These are phyloP conservation scores for Autographa pulchrina DNA, from an alignment of 2,888 invertebrate genomes.

Conservation along the genomic window DNA sequence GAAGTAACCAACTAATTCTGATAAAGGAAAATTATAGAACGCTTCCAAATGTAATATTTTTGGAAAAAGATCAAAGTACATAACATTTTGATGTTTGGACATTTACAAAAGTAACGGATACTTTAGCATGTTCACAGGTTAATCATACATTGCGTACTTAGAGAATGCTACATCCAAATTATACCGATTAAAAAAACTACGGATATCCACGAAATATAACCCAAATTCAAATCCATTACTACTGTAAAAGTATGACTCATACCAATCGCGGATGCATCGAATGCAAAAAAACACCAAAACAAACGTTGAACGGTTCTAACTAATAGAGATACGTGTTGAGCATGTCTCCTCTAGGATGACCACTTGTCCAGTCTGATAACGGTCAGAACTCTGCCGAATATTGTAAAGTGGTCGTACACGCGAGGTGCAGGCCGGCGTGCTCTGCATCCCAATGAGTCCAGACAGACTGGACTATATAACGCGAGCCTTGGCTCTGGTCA, in stretches of 20 bases:
- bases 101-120: too few relatives aligned
- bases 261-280: conserved; percentile 43
- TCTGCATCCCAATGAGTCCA: conserved; percentile 82
- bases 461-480: conserved; percentile 82
- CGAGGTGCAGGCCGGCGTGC: conserved; percentile 77
- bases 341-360: conserved; percentile 76
- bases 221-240: conserved; percentile 24
- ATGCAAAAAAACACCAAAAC: conserved; percentile 67
- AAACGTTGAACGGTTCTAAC: conserved; percentile 74
- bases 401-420: conserved; percentile 74
- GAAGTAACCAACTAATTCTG: not conserved
- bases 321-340: conserved; percentile 74
- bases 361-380: conserved; percentile 80
- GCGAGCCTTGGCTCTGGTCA: conserved; percentile 65
- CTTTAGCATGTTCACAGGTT: too few relatives aligned
- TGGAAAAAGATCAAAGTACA: too few relatives aligned
- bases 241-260: conserved; percentile 52
- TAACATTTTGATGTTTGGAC: too few relatives aligned
- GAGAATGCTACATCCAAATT: not conserved
- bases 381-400: conserved; percentile 79
- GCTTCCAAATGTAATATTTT: too few relatives aligned
- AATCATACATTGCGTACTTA: too few relatives aligned
- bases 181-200: not conserved
- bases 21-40: too few relatives aligned
- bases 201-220: not conserved